Conservation (phyloP, 2,113 vertebrate genomes). For the Pontoporia blainvillei region DNA sequence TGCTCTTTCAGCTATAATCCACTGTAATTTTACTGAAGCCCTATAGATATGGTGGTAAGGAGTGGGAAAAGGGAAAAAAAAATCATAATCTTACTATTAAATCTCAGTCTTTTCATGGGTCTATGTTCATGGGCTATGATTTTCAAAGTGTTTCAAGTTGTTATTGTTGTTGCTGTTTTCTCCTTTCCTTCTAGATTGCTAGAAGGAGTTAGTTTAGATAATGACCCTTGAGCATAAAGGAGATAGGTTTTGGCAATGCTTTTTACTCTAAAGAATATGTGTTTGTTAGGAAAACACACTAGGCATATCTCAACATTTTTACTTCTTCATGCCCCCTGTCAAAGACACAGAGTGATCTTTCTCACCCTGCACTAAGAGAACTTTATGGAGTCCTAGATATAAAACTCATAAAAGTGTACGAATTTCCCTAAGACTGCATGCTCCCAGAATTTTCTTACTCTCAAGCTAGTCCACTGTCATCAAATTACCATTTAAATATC, state of each 20-base stretch:
- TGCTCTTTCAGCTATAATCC: not conserved
- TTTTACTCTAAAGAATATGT: not conserved
- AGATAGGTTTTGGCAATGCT: not conserved
- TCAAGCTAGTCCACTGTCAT: not conserved
- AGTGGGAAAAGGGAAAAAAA: rapidly evolving
- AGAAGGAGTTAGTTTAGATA: not conserved
- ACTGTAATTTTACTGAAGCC: not conserved
- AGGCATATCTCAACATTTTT: not conserved
- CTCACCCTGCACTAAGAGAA: not conserved
- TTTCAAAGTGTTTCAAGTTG: not conserved
- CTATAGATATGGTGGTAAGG: not conserved
- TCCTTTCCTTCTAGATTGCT: rapidly evolving
- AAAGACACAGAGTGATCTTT: not conserved
- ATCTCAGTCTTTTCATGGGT: not conserved
- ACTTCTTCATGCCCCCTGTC: not conserved
- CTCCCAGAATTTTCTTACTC: not conserved
- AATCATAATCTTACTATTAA: not conserved
- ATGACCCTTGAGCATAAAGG: not conserved
- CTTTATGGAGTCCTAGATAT: not conserved
- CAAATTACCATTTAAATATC: not conserved
- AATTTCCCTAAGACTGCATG: not conserved
- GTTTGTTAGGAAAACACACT: not conserved
- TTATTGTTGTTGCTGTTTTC: not conserved
- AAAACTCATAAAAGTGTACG: not conserved
- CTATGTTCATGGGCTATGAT: not conserved